Evolutionary conservation across 2,113 vertebrate species (phyloP).

Genomic region (Toxotes jaculatrix): DNA sequence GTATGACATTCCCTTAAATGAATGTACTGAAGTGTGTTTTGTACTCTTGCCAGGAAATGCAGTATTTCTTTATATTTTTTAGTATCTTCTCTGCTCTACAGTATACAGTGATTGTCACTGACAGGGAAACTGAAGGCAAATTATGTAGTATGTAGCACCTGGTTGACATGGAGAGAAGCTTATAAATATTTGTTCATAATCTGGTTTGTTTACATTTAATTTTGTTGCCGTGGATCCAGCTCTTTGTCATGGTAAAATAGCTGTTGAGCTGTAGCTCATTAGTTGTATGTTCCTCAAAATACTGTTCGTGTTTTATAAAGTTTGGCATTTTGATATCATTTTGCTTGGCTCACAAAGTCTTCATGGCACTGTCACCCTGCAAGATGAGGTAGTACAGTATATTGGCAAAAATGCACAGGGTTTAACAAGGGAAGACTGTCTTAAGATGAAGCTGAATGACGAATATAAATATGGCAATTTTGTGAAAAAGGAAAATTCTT

Average conservation of each 20-base stretch:
- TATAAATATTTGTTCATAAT: neutral
- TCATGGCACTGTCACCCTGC: conserved; percentile 84
- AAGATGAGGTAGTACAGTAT: conserved; percentile 90
- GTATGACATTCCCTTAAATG: neutral
- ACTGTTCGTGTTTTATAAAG: neutral
- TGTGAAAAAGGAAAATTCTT: neutral
- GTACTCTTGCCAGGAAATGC: neutral
- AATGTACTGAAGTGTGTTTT: conserved; percentile 9
- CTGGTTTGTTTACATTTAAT: neutral
- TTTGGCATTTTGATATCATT: neutral
- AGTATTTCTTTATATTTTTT: neutral
- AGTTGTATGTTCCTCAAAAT: neutral
- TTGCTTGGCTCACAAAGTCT: conserved; percentile 78
- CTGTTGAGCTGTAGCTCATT: neutral
- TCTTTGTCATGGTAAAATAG: neutral
- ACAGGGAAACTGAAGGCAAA: conserved; percentile 19
- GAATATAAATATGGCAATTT: conserved; percentile 18
- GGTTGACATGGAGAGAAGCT: neutral
- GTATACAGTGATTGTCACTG: conserved; percentile 29
- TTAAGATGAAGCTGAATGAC: neutral
- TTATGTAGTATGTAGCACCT: conserved; percentile 26
- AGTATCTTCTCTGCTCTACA: neutral
- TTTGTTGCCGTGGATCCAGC: neutral
- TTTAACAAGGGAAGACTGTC: conserved; percentile 40
- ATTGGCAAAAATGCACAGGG: conserved; percentile 80